These are phyloP conservation scores for Drosophila limbata DNA, from an alignment of 2,888 invertebrate genomes.

Conservation along the genomic window DNA sequence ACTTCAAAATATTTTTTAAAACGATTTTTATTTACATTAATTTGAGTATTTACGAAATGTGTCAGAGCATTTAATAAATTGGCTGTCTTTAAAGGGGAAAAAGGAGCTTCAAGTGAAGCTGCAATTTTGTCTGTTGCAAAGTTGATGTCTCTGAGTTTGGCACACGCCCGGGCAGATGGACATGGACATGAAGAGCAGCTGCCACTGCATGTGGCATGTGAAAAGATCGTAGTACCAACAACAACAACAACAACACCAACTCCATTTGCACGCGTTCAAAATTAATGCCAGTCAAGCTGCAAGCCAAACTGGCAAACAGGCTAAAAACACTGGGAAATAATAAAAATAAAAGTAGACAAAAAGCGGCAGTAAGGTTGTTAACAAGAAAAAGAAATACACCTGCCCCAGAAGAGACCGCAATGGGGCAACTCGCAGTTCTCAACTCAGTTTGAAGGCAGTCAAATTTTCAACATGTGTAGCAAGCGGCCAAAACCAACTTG, in stretches of 20 bases:
- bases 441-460: constrained; percentile 40
- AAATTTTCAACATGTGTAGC: constrained; percentile 68
- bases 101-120: constrained; percentile 24
- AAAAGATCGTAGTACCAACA: neutral
- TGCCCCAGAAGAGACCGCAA: constrained; percentile 52
- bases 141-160: constrained; percentile 30
- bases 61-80: constrained; percentile 14
- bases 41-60: constrained; percentile 34
- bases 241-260: constrained; percentile 3
- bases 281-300: constrained; percentile 69
- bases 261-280: constrained; percentile 65
- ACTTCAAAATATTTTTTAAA: constrained; percentile 9
- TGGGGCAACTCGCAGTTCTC: constrained; percentile 34
- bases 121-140: neutral
- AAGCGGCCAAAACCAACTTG: constrained; percentile 24
- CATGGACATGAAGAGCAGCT: constrained; percentile 42
- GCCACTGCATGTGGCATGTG: constrained; percentile 35
- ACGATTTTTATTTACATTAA: constrained; percentile 32
- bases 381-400: constrained; percentile 61
- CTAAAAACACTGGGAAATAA: constrained; percentile 9
- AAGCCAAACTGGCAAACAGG: constrained; percentile 48
- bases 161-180: constrained; percentile 48
- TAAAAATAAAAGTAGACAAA: constrained; percentile 35
- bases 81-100: neutral
- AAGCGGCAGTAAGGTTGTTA: constrained; percentile 40